phyloP scores from a whole-genome alignment of 1,140 invertebrate genomes.

The Triops cancriformis region DNA sequence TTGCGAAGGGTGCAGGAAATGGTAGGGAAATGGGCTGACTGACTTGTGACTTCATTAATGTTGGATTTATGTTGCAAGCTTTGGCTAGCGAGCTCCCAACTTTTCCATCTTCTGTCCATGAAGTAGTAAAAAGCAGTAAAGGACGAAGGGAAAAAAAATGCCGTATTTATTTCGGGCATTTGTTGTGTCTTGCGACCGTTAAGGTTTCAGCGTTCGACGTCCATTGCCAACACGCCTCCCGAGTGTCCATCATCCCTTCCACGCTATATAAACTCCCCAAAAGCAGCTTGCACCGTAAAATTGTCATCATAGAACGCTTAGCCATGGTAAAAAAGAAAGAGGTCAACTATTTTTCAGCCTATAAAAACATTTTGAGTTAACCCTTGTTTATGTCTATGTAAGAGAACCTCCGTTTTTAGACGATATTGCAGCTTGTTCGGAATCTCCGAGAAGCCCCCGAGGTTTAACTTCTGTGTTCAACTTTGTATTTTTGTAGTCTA shows the following conservation, averaged over 20 bases:
- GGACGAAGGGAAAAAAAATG: background rate
- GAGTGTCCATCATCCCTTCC: background rate
- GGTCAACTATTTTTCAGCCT: background rate
- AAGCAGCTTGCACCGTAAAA: background rate
- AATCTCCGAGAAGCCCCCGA: too few species aligned
- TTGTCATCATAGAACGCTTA: background rate
- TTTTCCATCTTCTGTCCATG: background rate
- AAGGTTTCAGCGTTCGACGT: background rate
- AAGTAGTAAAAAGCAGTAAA: background rate
- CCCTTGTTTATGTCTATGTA: too few species aligned
- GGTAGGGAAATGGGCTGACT: constrained; percentile 4
- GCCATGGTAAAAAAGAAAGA: background rate
- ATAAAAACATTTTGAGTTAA: too few species aligned
- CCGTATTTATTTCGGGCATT: constrained; percentile 4
- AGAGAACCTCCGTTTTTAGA: too few species aligned
- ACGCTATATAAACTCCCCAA: background rate
- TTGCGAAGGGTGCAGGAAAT: background rate
- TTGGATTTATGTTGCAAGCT: constrained; percentile 1
- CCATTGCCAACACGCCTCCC: background rate
- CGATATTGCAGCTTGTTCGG: too few species aligned
- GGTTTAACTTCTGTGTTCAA: too few species aligned
- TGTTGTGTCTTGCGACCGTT: background rate
- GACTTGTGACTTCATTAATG: constrained; percentile 14
- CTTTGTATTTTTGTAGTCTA: too few species aligned
- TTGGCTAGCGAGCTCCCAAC: background rate